Evolutionary conservation across 2,113 vertebrate genomes (phyloP).

Genomic region (Mugil cephalus): DNA sequence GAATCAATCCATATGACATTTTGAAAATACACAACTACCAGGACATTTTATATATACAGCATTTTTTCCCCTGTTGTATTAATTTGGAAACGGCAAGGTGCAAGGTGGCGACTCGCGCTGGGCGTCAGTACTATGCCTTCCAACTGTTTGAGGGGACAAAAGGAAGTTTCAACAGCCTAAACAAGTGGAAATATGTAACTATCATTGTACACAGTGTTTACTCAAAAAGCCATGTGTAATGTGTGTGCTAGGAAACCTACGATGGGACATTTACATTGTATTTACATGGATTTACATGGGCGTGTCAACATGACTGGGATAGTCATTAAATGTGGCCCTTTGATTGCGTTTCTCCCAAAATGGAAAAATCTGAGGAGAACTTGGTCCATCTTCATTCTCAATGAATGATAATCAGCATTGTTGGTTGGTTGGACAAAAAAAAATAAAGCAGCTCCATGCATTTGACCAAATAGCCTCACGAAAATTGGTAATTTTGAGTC

Average conservation of each 20-base stretch:
- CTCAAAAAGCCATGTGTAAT: conserved; percentile 20
- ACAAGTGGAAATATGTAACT: conserved; percentile 53
- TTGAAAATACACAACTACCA: conserved; percentile 84
- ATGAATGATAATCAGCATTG: too few relatives aligned
- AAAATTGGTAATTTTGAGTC: conserved; percentile 6
- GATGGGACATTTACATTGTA: conserved; percentile 4
- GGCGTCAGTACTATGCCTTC: conserved; percentile 74
- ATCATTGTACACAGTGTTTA: conserved; percentile 34
- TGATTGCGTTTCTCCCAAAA: too few relatives aligned
- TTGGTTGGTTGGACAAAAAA: too few relatives aligned
- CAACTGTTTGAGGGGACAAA: conserved; percentile 75
- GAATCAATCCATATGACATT: conserved; percentile 90
- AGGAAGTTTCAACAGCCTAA: conserved; percentile 66
- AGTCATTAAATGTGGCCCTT: not conserved
- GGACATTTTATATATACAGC: conserved; percentile 80
- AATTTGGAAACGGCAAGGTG: conserved; percentile 70
- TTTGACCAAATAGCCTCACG: not conserved
- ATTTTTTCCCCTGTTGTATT: conserved; percentile 70
- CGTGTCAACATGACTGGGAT: not conserved
- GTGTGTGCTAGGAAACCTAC: not conserved
- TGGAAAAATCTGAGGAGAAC: too few relatives aligned
- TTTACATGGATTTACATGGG: not conserved
- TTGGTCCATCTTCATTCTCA: too few relatives aligned
- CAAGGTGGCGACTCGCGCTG: conserved; percentile 63
- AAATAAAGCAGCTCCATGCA: too few relatives aligned